A percentile compares a stretch with the other conserved stretches of the same genome.
Conservation (phyloP, 2,797 vertebrate species). For the Sebastes steindachneri region DNA sequence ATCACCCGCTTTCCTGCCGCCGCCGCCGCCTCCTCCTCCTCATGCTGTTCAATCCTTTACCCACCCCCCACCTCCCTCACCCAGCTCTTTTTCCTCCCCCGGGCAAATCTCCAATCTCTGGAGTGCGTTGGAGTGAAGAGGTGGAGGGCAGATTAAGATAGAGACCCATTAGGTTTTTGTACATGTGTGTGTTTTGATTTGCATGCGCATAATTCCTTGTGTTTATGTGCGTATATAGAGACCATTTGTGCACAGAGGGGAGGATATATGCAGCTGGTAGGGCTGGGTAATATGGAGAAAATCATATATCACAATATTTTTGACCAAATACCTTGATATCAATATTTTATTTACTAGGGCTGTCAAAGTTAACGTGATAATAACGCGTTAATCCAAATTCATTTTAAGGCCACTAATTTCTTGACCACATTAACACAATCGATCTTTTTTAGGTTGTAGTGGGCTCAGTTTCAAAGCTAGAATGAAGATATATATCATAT, state of each 20-base stretch:
- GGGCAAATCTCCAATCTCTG: conserved; percentile 60
- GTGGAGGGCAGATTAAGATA: conserved; percentile 60
- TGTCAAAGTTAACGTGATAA: too few relatives aligned
- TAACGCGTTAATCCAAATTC: too few relatives aligned
- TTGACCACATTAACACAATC: too few relatives aligned
- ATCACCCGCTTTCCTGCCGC: conserved; percentile 35
- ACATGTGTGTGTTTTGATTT: conserved; percentile 38
- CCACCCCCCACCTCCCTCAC: conserved; percentile 11
- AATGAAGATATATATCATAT: too few relatives aligned
- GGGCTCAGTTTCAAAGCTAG: too few relatives aligned
- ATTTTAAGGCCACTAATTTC: too few relatives aligned
- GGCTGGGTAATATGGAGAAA: too few relatives aligned
- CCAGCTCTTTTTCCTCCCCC: conserved; percentile 26
- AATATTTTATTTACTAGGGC: too few relatives aligned
- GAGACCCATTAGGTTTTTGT: conserved; percentile 45
- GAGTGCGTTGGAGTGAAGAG: conserved; percentile 58
- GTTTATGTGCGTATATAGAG: not conserved
- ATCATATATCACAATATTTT: too few relatives aligned
- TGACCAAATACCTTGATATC: too few relatives aligned
- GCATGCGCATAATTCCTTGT: conserved; percentile 10
- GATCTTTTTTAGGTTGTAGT: too few relatives aligned
- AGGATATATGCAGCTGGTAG: not conserved
- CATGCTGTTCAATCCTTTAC: conserved; percentile 33
- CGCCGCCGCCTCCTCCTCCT: not conserved
- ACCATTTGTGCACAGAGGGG: not conserved